These are phyloP conservation scores for Mactromeris polynyma DNA, from an alignment of 2,888 invertebrate species.

Conservation along the genomic window DNA sequence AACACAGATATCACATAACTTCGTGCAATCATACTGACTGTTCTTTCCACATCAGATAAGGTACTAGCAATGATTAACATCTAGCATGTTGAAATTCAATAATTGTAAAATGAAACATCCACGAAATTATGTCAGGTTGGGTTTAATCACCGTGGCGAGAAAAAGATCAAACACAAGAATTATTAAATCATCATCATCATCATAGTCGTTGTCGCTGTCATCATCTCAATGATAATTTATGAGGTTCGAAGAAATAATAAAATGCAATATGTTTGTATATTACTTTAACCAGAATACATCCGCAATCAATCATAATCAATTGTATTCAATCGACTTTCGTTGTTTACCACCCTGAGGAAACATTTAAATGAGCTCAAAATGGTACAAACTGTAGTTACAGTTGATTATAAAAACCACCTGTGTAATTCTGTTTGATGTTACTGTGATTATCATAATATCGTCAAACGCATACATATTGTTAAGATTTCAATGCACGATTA, in stretches of 20 bases:
- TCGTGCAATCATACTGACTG: background rate
- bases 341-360: background rate
- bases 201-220: background rate
- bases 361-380: background rate
- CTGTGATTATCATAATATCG: background rate
- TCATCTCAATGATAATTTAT: background rate
- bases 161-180: background rate
- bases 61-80: background rate
- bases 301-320: background rate
- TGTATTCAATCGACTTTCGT: no score
- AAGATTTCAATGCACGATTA: background rate
- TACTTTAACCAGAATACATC: background rate
- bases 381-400: background rate
- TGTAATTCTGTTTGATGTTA: background rate
- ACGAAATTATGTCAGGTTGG: background rate
- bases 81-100: slow-evolving; percentile 5
- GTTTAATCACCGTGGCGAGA: background rate
- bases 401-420: background rate
- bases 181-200: background rate
- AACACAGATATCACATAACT: background rate
- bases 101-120: background rate
- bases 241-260: background rate
- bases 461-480: background rate
- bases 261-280: background rate
- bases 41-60: background rate